Evolutionary conservation across 2,797 vertebrate genomes (phyloP), one percentile per base, ranked within the genome.

Genomic region (Characodon lateralis): DNA sequence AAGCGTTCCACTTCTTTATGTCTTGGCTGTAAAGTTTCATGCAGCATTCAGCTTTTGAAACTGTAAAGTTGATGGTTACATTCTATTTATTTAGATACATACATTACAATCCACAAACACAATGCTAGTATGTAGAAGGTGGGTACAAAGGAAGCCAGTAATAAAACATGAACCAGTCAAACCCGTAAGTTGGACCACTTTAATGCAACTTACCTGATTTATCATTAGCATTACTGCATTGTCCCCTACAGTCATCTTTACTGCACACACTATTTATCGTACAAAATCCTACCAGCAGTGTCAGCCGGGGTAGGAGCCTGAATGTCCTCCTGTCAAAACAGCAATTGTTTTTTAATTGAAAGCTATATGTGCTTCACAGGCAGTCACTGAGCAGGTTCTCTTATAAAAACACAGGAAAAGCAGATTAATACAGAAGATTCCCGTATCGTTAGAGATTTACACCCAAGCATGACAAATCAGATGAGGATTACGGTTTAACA

Each of bases 161-260:
- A 43, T n/a, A 26, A 14, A 2, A 43, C 43, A 43, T 14, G 9
- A 43, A 6, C 22, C 65, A 68, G 22, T 43, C 31, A 39, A 20
- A 35, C 18, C 7, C 9, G 16, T 31, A 39, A 43, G 20, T 41
- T 66, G 63, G 22, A 41, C 10, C 22, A 41, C 13, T 68, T 43
- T 43, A 10, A 22, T 41, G 8, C 22, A 66, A 43, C 22, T 8
- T 43, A 68, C 65, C 65, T 43, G 65, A 22, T 43, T 10, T n/a
- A 1, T 1, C 10, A 1, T 2, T 0, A 43, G 0, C 0, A 13
- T 2, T 1, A 1, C 0, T 1, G 65, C 65, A 68, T 3, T 1
- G 0, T 13, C 2, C 12, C 65, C 39, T n/a, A n/a, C 39, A 68
- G 14, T 5, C 61, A 24, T 8, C 24, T 10, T 3, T 0, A 0